Evolutionary conservation across 2,888 invertebrate species (phyloP).

Genomic region (Tachina fera): DNA sequence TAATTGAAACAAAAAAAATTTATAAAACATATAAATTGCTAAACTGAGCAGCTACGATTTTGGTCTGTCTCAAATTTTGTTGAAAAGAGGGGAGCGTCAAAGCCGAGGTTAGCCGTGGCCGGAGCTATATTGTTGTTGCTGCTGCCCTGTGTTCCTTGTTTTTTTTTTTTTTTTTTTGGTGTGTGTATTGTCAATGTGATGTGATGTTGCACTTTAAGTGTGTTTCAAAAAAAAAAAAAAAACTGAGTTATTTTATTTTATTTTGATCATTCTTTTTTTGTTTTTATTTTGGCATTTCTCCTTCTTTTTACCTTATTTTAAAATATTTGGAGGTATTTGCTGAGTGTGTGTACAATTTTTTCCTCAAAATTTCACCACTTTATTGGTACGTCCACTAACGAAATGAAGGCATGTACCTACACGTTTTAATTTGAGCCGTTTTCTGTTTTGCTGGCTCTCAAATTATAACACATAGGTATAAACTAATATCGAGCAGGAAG

Average conservation of each 20-base stretch:
- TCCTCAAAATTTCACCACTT: constrained; percentile 62
- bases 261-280: constrained; percentile 56
- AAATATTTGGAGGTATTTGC: constrained; percentile 63
- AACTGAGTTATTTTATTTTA: constrained; percentile 47
- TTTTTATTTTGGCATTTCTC: constrained; percentile 73
- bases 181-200: constrained; percentile 63
- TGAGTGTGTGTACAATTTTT: constrained; percentile 8
- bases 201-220: constrained; percentile 65
- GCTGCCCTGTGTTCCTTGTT: constrained; percentile 57
- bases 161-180: constrained; percentile 49
- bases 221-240: constrained; percentile 40
- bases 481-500: constrained; percentile 41
- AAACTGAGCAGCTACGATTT: constrained; percentile 67
- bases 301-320: constrained; percentile 67
- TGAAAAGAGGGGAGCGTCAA: constrained; percentile 61
- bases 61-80: constrained; percentile 59
- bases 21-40: constrained; percentile 59
- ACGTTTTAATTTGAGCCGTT: constrained; percentile 48
- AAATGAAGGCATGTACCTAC: constrained; percentile 54
- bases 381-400: constrained; percentile 46
- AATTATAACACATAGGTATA: constrained; percentile 49
- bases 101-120: constrained; percentile 71
- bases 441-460: constrained; percentile 54
- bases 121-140: constrained; percentile 58
- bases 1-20: constrained; percentile 34